Evolutionary conservation across 2,888 invertebrate genomes (phyloP).

Genomic region (Synanthedon myopaeformis): DNA sequence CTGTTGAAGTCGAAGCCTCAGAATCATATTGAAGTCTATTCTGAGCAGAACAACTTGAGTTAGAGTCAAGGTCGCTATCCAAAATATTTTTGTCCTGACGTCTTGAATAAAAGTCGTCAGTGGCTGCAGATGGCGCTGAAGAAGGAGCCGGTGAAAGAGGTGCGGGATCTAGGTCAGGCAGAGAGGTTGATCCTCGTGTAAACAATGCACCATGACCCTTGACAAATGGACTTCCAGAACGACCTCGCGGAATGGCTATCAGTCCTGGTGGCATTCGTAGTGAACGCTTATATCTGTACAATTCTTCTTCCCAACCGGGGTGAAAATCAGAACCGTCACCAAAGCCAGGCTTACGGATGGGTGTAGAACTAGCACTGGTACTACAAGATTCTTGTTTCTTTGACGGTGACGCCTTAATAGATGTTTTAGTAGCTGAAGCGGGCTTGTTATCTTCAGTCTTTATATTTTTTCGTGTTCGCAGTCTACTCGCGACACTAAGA

Average conservation of each 20-base stretch:
- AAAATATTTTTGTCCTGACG: conserved; percentile 58
- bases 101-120: conserved; percentile 65
- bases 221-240: conserved; percentile 68
- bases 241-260: conserved; percentile 80
- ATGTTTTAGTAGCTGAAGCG: conserved; percentile 27
- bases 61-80: conserved; percentile 77
- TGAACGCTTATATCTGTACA: conserved; percentile 84
- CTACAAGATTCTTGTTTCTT: conserved; percentile 46
- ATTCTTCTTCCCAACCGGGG: conserved; percentile 87
- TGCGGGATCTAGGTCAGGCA: conserved; percentile 82
- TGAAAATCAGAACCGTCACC: conserved; percentile 79
- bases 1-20: conserved; percentile 75
- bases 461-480: conserved; percentile 55
- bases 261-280: conserved; percentile 84
- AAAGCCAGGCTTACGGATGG: conserved; percentile 70
- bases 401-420: conserved; percentile 37
- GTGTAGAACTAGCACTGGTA: conserved; percentile 42
- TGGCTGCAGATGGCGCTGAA: conserved; percentile 69
- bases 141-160: conserved; percentile 78
- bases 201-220: conserved; percentile 47
- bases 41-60: conserved; percentile 71
- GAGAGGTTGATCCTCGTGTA: conserved; percentile 77
- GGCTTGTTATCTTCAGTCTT: conserved; percentile 54
- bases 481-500: conserved; percentile 49
- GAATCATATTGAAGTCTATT: conserved; percentile 74